These are phyloP conservation scores for Catocala fraxini DNA, from an alignment of 2,888 invertebrate genomes.

Conservation along the genomic window DNA sequence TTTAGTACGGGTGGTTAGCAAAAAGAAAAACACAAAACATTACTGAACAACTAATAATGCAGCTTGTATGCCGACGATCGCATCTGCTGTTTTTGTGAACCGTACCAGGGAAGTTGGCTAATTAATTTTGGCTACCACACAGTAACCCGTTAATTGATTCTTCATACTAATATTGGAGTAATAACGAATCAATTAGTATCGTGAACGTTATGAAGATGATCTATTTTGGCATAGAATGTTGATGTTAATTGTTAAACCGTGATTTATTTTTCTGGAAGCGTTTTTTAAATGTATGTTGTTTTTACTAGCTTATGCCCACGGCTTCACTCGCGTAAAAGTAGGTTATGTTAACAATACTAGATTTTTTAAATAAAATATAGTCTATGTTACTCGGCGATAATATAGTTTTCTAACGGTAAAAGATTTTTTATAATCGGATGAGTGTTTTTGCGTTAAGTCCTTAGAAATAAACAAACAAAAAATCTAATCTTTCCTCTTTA, in stretches of 20 bases:
- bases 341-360: no score
- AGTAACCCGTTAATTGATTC: slow-evolving; percentile 77
- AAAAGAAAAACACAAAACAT: slow-evolving; percentile 75
- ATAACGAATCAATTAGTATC: slow-evolving; percentile 64
- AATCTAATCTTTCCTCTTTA: no score
- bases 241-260: slow-evolving; percentile 1
- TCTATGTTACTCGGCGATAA: no score
- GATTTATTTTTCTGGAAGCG: slow-evolving; percentile 13
- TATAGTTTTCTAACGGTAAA: no score
- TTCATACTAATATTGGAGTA: slow-evolving; percentile 72
- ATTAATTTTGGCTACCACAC: slow-evolving; percentile 79
- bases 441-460: no score
- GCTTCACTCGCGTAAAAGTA: no score
- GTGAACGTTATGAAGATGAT: slow-evolving; percentile 41
- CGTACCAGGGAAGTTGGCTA: slow-evolving; percentile 72
- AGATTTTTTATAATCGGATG: no score
- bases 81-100: slow-evolving; percentile 84
- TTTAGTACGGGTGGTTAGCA: slow-evolving; percentile 75
- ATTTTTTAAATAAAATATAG: no score
- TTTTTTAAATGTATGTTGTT: no score
- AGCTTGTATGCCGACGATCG: slow-evolving; percentile 69
- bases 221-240: slow-evolving; percentile 1
- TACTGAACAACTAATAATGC: slow-evolving; percentile 80
- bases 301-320: no score
- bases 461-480: no score